Conservation (phyloP, 1,140 invertebrate species). For the Epicauta chinensis region DNA sequence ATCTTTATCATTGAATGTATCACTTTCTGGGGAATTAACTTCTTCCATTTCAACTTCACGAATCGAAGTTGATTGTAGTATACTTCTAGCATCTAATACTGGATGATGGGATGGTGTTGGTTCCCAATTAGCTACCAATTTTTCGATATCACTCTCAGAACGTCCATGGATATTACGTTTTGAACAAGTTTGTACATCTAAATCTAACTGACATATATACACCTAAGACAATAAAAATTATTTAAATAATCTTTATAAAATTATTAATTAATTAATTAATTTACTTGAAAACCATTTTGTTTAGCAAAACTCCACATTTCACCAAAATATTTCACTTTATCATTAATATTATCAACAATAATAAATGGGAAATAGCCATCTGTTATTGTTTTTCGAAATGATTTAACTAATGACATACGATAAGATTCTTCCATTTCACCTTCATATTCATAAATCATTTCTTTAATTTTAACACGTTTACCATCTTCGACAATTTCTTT, state of each 20-base stretch:
- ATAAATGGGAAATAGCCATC: conserved; percentile 92
- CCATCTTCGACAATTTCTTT: conserved; percentile 71
- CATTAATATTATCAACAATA: conserved; percentile 83
- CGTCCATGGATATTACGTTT: conserved; percentile 82
- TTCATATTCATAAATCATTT: conserved; percentile 90
- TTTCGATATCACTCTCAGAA: conserved; percentile 69
- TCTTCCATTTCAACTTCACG: conserved; percentile 58
- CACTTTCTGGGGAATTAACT: conserved; percentile 37
- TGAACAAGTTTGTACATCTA: conserved; percentile 67
- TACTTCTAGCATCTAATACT: conserved; percentile 67
- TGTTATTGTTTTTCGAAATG: conserved; percentile 86
- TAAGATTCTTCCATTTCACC: conserved; percentile 76
- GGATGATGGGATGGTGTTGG: conserved; percentile 62
- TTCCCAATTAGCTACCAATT: conserved; percentile 71
- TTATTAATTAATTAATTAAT: conserved; percentile 22
- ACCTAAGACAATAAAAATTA: conserved; percentile 51
- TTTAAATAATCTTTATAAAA: conserved; percentile 5
- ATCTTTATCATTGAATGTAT: too few relatives aligned
- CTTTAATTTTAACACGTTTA: conserved; percentile 59
- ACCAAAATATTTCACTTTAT: conserved; percentile 73
- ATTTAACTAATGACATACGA: conserved; percentile 73
- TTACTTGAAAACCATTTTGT: conserved; percentile 81
- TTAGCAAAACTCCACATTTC: conserved; percentile 86
- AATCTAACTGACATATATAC: conserved; percentile 82
- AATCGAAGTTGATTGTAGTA: conserved; percentile 65